Conservation (phyloP, 2,888 invertebrate genomes). For the Xestobium rufovillosum region DNA sequence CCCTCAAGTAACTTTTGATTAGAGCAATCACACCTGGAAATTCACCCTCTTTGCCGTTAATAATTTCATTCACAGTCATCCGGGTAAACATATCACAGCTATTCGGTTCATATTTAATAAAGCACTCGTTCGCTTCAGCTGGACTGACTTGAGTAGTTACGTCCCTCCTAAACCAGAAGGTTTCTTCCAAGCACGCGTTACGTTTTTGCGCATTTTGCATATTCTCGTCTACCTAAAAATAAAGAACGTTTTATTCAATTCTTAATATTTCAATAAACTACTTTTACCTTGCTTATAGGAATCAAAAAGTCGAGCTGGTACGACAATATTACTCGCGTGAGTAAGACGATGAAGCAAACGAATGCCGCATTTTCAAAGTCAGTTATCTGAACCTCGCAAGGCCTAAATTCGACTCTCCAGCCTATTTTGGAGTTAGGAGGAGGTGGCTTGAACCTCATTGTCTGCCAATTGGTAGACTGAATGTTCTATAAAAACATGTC, state of each 20-base stretch:
- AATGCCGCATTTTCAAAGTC: slow-evolving; percentile 99
- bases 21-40: slow-evolving; percentile 94
- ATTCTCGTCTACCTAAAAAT: slow-evolving; percentile 77
- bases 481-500: slow-evolving; percentile 65
- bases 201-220: slow-evolving; percentile 92
- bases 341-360: slow-evolving; percentile 93
- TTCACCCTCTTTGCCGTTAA: slow-evolving; percentile 88
- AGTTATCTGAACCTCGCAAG: slow-evolving; percentile 96
- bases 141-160: slow-evolving; percentile 51
- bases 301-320: slow-evolving; percentile 94
- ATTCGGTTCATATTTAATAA: slow-evolving; percentile 28
- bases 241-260: neutral
- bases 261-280: neutral
- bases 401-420: slow-evolving; percentile 99
- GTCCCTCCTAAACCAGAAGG: slow-evolving; percentile 91
- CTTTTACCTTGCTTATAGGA: slow-evolving; percentile 82
- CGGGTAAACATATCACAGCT: slow-evolving; percentile 54
- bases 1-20: slow-evolving; percentile 87
- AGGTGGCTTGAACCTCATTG: slow-evolving; percentile 98
- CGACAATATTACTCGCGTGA: slow-evolving; percentile 93
- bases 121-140: slow-evolving; percentile 40
- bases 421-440: slow-evolving; percentile 94
- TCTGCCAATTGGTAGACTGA: slow-evolving; percentile 99
- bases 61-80: slow-evolving; percentile 93
- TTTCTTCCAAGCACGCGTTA: slow-evolving; percentile 73